A percentile compares a stretch with the other conserved stretches of the same genome.
Conservation (phyloP, 2,888 invertebrate genomes). For the Galerucella pusilla region DNA sequence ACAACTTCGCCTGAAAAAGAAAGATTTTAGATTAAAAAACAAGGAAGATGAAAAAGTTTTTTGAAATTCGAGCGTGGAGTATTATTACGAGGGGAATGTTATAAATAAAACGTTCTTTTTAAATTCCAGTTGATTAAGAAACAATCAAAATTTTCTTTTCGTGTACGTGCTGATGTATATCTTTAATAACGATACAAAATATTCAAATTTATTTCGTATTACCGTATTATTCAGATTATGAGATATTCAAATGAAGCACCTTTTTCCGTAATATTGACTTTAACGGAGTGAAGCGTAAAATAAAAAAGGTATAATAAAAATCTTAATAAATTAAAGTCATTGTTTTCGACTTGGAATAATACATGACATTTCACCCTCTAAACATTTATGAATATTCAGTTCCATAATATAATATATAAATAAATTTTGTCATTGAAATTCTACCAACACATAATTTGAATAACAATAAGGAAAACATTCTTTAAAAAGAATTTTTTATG, state of each 20-base stretch:
- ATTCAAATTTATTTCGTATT: constrained; percentile 2
- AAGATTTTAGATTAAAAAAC: constrained; percentile 54
- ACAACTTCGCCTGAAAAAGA: constrained; percentile 86
- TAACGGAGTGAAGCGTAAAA: neutral
- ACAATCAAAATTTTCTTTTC: neutral
- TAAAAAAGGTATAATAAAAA: neutral
- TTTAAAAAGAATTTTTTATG: too few species aligned
- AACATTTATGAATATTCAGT: neutral
- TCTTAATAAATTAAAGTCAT: neutral
- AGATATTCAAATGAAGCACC: constrained; percentile 1
- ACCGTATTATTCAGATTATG: neutral
- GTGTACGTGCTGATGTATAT: neutral
- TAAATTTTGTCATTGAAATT: too few species aligned
- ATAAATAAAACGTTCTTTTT: too few species aligned
- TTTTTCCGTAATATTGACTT: neutral
- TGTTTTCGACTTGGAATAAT: neutral
- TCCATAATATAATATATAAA: too few species aligned
- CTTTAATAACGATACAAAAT: neutral
- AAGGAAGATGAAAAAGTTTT: neutral
- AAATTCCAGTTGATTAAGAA: too few species aligned
- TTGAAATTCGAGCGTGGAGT: too few species aligned
- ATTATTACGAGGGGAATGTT: too few species aligned
- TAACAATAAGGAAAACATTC: too few species aligned
- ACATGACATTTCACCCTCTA: neutral
- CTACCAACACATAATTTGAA: too few species aligned